These are phyloP conservation scores for Eptesicus fuscus DNA, from an alignment of 2,113 vertebrate species.

Conservation along the genomic window DNA sequence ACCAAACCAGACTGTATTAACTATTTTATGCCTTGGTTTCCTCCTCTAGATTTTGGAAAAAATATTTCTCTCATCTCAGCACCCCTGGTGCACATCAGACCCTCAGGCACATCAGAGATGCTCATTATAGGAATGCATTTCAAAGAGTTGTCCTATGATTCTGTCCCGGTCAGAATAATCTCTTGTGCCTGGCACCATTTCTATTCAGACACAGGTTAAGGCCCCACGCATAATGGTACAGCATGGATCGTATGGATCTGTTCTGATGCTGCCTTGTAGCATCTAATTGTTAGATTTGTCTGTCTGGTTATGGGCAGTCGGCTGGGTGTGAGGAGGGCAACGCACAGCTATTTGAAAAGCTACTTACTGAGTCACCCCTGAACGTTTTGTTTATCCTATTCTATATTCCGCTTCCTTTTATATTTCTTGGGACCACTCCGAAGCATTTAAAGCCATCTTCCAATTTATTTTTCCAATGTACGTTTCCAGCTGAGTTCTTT, in stretches of 20 bases:
- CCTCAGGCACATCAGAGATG: neutral
- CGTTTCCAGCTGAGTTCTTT: constrained; percentile 66
- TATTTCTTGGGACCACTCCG: constrained; percentile 54
- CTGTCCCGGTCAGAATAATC: neutral
- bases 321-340: constrained; percentile 26
- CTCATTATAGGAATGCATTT: neutral
- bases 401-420: constrained; percentile 47
- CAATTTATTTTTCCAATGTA: constrained; percentile 68
- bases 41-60: neutral
- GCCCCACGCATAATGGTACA: neutral
- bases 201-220: constrained; percentile 17
- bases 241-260: neutral
- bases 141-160: neutral
- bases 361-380: constrained; percentile 53
- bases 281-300: constrained; percentile 70
- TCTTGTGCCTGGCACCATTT: constrained; percentile 12
- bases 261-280: constrained; percentile 16
- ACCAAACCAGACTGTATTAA: neutral
- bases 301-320: constrained; percentile 54
- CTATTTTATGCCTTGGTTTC: neutral
- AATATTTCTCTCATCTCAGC: neutral
- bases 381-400: constrained; percentile 67
- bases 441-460: constrained; percentile 66
- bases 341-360: constrained; percentile 59
- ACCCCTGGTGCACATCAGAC: neutral